Base-by-base conservation (phyloP, 2,113 vertebrate genomes). In the Amphiprion percula region DNA sequence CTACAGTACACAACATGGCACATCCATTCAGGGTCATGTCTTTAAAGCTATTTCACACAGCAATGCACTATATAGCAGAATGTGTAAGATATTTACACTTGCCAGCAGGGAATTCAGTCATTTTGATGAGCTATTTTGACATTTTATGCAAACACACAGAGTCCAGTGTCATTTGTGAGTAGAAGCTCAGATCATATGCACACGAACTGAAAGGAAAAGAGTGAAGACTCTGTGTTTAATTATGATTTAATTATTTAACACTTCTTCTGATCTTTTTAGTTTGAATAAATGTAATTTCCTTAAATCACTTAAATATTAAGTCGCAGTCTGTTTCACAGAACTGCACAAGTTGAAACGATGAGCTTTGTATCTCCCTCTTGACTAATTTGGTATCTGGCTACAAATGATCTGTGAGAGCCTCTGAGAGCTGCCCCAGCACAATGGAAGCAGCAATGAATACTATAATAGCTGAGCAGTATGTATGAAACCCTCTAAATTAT, bases 401-500 rank as follows among this genome's bases (percentile, higher is more conserved):
- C 59, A 46, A 74, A 67, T 85, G 59, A 81, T 68, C 77, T 72
- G 77, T 4, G 17, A 39, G 50, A 53, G 33, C 58, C 60, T 46
- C 10, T 33, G 65, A 80, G 74, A 73, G 54, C 65, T 54, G 65
- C 64, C 50, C 52, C 64, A 46, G 75, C 71, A 78, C 59, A 46
- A 47, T 61, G 23, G 37, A 49, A 83, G 55, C 70, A 44, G 8
- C 12, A 15, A 65, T 88, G 85, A 92, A 90, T 90, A 88, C 63
- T 49, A 50, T 53, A 89, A 23, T 50, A 72, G 50, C 16, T 10
- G 41, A 65, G 49, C 49, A 68, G 66, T 71, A 71, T 77, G 85
- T 59, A 88, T 79, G 65, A 88, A 80, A 74, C 50, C 44, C 41
- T 37, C 41, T 88, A 41, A 90, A 90, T 88, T 74, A 85, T 86